Base-by-base conservation (phyloP, 2,113 vertebrate species). In the Phalacrocorax pelagicus region DNA sequence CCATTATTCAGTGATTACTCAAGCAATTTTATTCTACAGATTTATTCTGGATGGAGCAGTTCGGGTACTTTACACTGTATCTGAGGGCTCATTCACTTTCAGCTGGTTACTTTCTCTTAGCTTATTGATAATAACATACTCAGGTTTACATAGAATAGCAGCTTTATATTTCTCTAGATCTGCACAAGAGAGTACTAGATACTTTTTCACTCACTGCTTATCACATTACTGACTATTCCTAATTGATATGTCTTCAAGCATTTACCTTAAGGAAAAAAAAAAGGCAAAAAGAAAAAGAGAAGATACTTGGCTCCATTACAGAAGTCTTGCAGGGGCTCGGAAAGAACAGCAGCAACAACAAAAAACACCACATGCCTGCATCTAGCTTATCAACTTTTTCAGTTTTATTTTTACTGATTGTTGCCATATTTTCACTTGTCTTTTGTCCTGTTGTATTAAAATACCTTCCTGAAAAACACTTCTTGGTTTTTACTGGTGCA, bases 311-410 rank as follows among this genome's bases (percentile, higher is more conserved):
- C 19, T 49, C 26, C 24, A 73, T 36, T 71, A 62, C 23, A 72
- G n/a, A 73, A 92, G 26, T 44, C 46, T 80, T 87, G 52, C 9
- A 63, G 22, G 9, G 26, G 15, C 9, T 83, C 29, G 46, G 16
- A 40, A 75, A 80, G 21, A 82, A 67, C 5, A 57, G 11, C 19
- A 74, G 15, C 49, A 78, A 9, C 27, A 47, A 15, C 46, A 74
- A 38, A 2, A 1, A 38, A 0, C 4, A 22, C 5, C 19, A 9
- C 26, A 30, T 1, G 1, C 32, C 10, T 40, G 4, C 32, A 65
- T 69, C 17, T 42, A 49, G 17, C 61, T 61, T 29, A 80, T 49
- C 40, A 67, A 69, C 11, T 66, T 78, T 34, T 74, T 30, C 40
- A 70, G 34, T 15, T 73, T 93, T 32, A 32, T 47, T 90, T 93